Evolutionary conservation across 2,797 vertebrate genomes (phyloP).

Genomic region (Poeciliopsis infans): DNA sequence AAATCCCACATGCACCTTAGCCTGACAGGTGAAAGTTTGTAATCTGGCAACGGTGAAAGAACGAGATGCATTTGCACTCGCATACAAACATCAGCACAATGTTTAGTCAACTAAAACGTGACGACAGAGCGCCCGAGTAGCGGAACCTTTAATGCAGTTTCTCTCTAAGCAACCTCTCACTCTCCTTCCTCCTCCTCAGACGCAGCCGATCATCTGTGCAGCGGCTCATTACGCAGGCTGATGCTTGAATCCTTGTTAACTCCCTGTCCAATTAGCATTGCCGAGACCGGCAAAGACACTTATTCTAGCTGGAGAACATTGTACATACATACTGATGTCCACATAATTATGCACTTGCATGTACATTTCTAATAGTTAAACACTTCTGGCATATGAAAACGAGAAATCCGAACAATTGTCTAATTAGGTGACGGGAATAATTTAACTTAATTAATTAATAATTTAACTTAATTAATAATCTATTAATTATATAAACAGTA

Average conservation of each 20-base stretch:
- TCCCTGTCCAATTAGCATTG: constrained; percentile 80
- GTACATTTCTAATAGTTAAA: constrained; percentile 64
- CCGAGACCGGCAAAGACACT: constrained; percentile 66
- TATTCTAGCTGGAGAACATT: constrained; percentile 53
- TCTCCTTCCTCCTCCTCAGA: constrained; percentile 55
- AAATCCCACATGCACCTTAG: constrained; percentile 23
- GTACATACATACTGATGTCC: constrained; percentile 73
- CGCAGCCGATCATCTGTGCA: constrained; percentile 54
- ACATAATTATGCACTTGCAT: constrained; percentile 63
- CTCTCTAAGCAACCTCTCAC: constrained; percentile 45
- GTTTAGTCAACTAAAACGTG: constrained; percentile 32
- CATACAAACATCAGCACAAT: constrained; percentile 19
- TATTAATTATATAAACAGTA: no score
- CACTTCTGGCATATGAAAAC: constrained; percentile 40
- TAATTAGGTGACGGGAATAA: constrained; percentile 17
- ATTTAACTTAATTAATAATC: no score
- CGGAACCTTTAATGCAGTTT: constrained; percentile 43
- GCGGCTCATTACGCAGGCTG: constrained; percentile 74
- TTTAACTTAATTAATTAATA: background rate
- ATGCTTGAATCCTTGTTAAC: constrained; percentile 79
- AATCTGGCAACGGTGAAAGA: constrained; percentile 31
- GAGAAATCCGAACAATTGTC: constrained; percentile 28
- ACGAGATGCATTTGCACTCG: constrained; percentile 25
- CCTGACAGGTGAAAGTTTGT: constrained; percentile 45
- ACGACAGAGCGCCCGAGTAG: constrained; percentile 44